Evolutionary conservation across 1,140 invertebrate genomes (phyloP), one percentile per base, ranked within the genome.

Genomic region (Plutomurus gul): DNA sequence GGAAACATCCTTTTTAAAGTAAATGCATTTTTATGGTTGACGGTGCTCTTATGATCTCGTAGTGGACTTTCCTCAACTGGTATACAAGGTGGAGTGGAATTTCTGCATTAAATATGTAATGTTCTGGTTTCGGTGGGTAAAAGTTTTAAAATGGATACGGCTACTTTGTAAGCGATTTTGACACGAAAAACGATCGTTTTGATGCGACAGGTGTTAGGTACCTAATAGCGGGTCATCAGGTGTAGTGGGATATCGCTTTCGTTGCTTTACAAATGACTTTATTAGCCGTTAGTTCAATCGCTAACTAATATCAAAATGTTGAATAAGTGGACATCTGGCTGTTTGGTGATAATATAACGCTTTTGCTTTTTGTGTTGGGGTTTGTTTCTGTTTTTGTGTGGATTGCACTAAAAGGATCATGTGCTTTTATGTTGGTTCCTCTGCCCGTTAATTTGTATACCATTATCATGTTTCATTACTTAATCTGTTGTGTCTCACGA

Each of bases 31-130:
- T 25, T 30, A 65, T n/a, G 56, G 56, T 65, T 65, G 56, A 65
- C 56, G 56, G 56, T 65, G 56, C 56, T 65, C 25, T 27, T 65
- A 33, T 65, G 25, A 65, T 65, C 56, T 65, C 56, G 25, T 65
- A 65, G 56, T 30, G 56, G 56, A 65, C 25, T 65, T 65, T 33
- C 27, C 30, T 65, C 25, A 18, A 33, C 22, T 56, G 51, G 36
- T 33, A 8, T 36, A n/a, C 27, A 65, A 65, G 56, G 56, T 65
- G 56, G 27, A 27, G 16, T 33, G 56, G 56, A n/a, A 65, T 65
- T 56, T 33, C 56, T 33, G 18, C 36, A 33, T 65, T n/a, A n/a
- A 65, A n/a, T 51, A 51, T 51, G 16, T 65, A 33, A 30, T 25
- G 56, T 30, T 65, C 30, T 33, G 22, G 6, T 65, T 30, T 33